Evolutionary conservation across 2,888 invertebrate genomes (phyloP), one percentile per base, ranked within the genome.

Genomic region (Troides helena): DNA sequence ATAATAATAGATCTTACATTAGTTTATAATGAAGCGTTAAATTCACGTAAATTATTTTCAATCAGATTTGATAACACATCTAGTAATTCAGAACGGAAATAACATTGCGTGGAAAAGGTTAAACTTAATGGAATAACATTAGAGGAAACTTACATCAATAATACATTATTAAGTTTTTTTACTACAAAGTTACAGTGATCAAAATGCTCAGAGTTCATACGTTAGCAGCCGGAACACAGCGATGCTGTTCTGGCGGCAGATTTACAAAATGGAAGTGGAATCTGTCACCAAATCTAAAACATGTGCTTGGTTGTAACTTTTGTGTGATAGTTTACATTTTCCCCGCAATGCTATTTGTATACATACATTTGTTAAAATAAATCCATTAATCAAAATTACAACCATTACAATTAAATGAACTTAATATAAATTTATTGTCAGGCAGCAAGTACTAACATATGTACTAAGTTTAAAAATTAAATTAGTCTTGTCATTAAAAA

Each of bases 361-460:
- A 75, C 74, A 75, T 72, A 74, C 69, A 75, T 77, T 39, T 39
- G 39, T 50, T 50, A 50, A 50, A 50, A 50, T 50, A 50, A 50
- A 50, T 50, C 39, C 76, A 74, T 75, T 73, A 74, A 75, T 79
- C 75, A 10, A 78, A 76, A 78, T 77, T 75, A 73, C 78, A 78
- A 79, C 78, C 77, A 75, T 76, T 79, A 81, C 68, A 73, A 72
- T 69, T 73, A 69, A 76, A 78, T 30, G 74, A 84, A 85, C 78
- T 84, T 83, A 86, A 83, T 72, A 77, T 80, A 82, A 81, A 73
- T 81, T 87, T 88, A 88, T 88, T 89, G 87, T 89, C 90, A 82
- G 82, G 83, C 89, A 89, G 87, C 88, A 85, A 85, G 18, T 82
- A 81, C 83, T 82, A 83, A 80, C 57, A 36, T 46, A 70, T 68